Base-by-base conservation (phyloP, 2,113 vertebrate species). In the Oceanites oceanicus region DNA sequence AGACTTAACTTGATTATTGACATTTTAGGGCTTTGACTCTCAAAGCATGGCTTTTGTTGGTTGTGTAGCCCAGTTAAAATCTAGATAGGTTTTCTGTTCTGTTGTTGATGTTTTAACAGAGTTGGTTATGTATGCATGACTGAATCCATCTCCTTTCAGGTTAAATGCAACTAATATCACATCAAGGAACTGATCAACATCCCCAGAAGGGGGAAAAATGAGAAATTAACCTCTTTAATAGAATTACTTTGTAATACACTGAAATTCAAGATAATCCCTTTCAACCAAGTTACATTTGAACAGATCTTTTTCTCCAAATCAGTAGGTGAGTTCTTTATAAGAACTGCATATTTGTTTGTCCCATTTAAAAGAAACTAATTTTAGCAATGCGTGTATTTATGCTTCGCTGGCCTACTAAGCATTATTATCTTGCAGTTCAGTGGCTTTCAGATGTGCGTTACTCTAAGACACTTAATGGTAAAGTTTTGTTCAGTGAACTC, bases 361-460 rank as follows among this genome's bases (percentile, higher is more conserved):
- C 53, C 55, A 32, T 81, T 96, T 91, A 78, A 92, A 92, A 89
- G 21, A 72, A 71, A 68, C 56, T 50, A 59, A 68, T 81, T 96
- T 87, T 95, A 95, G 92, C 81, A 73, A 96, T 80, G 83, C 8
- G 1, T 94, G 58, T 36, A 73, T 89, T 96, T 96, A 73, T 68
- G 86, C 81, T 96, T 94, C 70, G 40, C 83, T 95, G 92, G 81
- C 88, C 74, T 94, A 63, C 90, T 85, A 92, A 91, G 89, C 90
- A 78, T 66, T 55, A 58, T 92, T 76, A 78, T 52, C 70, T 95
- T 87, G 56, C 61, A 87, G 68, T 14, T 94, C 91, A 96, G 42
- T 96, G 95, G 79, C 81, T 96, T 94, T 92, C 52, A 89, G 72
- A 95, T 72, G 72, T 50, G 19, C 8, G 14, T 70, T 93, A 92